These are phyloP conservation scores for Tauraco erythrolophus DNA, from an alignment of 2,113 vertebrate species.

Conservation along the genomic window DNA sequence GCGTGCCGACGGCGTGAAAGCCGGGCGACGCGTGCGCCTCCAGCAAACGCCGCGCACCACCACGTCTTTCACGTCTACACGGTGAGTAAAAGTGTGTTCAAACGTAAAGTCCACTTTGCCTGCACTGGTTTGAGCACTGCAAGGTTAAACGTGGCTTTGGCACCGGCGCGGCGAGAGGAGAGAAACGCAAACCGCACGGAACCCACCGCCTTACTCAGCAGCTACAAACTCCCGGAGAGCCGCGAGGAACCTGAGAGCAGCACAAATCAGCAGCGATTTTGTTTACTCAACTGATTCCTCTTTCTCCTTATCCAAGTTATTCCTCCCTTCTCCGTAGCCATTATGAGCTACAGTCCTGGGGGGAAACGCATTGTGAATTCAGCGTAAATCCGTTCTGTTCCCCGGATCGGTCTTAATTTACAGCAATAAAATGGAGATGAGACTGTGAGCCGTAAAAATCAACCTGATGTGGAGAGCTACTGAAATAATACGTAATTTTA, in stretches of 20 bases:
- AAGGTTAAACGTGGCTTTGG: neutral
- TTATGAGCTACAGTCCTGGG: neutral
- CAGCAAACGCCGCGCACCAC: fast-evolving
- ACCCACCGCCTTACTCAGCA: neutral
- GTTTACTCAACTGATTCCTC: neutral
- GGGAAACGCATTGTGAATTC: neutral
- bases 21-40: fast-evolving
- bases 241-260: neutral
- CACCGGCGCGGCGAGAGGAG: fast-evolving
- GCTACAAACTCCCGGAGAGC: neutral
- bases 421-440: neutral
- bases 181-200: neutral
- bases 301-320: neutral
- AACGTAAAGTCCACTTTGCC: neutral
- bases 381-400: neutral
- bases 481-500: neutral
- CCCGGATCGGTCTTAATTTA: neutral
- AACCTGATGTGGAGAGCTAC: neutral
- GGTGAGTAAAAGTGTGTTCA: fast-evolving
- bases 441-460: neutral
- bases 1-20: fast-evolving
- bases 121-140: neutral
- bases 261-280: neutral
- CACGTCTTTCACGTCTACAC: fast-evolving
- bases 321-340: neutral